Evolutionary conservation across 2,113 vertebrate species (phyloP).

Genomic region (Furnarius figulus): DNA sequence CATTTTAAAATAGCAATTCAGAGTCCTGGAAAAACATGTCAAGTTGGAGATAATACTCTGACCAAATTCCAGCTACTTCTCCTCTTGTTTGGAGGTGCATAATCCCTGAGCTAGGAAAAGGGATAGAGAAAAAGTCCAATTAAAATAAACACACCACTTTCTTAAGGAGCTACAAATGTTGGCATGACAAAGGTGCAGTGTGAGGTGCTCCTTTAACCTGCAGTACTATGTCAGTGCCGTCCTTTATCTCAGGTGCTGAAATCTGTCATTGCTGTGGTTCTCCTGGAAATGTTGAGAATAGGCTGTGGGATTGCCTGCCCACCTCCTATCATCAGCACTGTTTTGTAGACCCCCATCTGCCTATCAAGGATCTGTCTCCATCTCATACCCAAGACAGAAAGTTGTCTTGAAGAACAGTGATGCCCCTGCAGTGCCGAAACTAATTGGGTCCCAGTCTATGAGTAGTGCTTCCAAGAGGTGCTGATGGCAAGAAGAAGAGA

Average conservation of each 20-base stretch:
- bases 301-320: neutral
- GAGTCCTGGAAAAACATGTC: neutral
- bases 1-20: neutral
- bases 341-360: neutral
- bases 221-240: neutral
- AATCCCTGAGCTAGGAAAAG: neutral
- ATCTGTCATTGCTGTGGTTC: neutral
- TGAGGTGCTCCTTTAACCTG: neutral
- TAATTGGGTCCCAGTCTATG: neutral
- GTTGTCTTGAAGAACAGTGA: neutral
- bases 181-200: neutral
- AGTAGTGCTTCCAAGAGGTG: neutral
- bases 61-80: neutral
- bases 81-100: neutral
- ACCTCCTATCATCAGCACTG: neutral
- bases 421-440: neutral
- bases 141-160: neutral
- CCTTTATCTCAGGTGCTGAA: neutral
- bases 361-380: neutral
- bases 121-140: neutral
- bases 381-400: neutral
- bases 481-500: neutral
- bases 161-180: neutral
- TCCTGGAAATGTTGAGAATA: neutral
- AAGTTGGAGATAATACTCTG: neutral